A percentile compares a stretch with the other conserved stretches of the same genome.
These are phyloP conservation scores for Pollicipes pollicipes DNA, from an alignment of 1,140 invertebrate genomes.

Conservation along the genomic window DNA sequence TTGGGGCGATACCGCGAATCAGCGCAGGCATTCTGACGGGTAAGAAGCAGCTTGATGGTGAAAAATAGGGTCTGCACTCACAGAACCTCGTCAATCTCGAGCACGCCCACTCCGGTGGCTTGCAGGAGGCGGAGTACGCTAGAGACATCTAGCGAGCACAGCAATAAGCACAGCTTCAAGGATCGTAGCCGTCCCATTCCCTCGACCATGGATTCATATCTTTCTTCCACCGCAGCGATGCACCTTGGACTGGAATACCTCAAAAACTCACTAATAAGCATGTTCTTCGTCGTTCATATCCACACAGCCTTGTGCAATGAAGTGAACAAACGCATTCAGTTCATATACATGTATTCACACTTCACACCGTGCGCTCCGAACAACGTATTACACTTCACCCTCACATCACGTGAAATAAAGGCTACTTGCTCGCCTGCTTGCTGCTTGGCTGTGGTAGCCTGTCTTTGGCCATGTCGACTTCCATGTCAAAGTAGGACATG, in stretches of 20 bases:
- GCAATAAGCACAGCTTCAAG: neutral
- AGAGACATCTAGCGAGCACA: neutral
- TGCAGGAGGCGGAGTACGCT: too few species aligned
- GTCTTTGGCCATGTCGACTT: conserved; percentile 61
- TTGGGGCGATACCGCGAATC: too few species aligned
- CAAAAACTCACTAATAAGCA: too few species aligned
- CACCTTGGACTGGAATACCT: too few species aligned
- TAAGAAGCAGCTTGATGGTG: neutral
- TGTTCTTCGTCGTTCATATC: neutral
- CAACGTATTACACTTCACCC: neutral
- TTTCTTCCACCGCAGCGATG: too few species aligned
- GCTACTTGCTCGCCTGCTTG: neutral
- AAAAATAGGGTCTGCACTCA: too few species aligned
- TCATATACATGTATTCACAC: neutral
- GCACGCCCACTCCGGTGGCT: too few species aligned
- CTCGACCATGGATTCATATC: neutral
- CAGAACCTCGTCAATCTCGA: too few species aligned
- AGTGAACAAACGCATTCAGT: neutral
- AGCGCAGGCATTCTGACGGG: too few species aligned
- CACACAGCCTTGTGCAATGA: neutral
- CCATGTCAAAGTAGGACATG: conserved; percentile 59
- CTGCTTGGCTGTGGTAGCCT: conserved; percentile 36
- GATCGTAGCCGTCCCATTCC: neutral
- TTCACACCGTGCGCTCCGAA: neutral
- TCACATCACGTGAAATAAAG: neutral